These are phyloP conservation scores for Lutraria rhynchaena DNA, from an alignment of 1,140 invertebrate species.

Conservation along the genomic window DNA sequence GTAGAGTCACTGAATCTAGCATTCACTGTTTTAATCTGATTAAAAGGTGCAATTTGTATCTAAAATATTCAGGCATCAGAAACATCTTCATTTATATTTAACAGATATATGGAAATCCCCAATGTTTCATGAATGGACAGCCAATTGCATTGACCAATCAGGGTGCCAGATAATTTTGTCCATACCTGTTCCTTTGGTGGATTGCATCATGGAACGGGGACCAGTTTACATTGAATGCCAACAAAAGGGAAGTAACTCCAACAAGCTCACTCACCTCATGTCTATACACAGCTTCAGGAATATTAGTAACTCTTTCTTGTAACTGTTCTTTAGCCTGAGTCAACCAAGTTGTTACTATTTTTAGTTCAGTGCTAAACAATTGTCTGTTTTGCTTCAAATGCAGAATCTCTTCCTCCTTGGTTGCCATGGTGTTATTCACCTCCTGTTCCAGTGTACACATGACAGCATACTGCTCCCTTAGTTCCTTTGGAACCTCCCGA, in stretches of 20 bases:
- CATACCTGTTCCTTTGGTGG: too few species aligned
- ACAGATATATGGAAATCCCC: too few species aligned
- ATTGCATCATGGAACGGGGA: too few species aligned
- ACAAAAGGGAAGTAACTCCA: neutral
- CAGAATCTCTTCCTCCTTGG: slow-evolving; percentile 71
- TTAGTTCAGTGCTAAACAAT: slow-evolving; percentile 64
- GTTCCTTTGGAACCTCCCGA: slow-evolving; percentile 66
- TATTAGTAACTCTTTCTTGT: slow-evolving; percentile 68
- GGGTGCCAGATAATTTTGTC: too few species aligned
- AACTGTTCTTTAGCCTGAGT: slow-evolving; percentile 67
- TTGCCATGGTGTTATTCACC: slow-evolving; percentile 63
- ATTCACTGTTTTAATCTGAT: too few species aligned
- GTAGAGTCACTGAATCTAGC: too few species aligned
- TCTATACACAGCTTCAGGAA: slow-evolving; percentile 64
- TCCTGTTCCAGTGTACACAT: slow-evolving; percentile 64
- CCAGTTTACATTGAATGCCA: too few species aligned
- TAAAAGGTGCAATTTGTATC: too few species aligned
- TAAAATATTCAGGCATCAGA: too few species aligned
- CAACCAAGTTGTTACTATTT: slow-evolving; percentile 70
- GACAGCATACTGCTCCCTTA: slow-evolving; percentile 62
- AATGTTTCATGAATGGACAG: too few species aligned
- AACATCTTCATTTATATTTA: too few species aligned
- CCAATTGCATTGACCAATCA: too few species aligned
- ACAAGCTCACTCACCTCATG: slow-evolving; percentile 69
- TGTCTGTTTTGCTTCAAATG: slow-evolving; percentile 71